phyloP scores from a whole-genome alignment of 2,113 vertebrate genomes.

The Epinephelus lanceolatus region DNA sequence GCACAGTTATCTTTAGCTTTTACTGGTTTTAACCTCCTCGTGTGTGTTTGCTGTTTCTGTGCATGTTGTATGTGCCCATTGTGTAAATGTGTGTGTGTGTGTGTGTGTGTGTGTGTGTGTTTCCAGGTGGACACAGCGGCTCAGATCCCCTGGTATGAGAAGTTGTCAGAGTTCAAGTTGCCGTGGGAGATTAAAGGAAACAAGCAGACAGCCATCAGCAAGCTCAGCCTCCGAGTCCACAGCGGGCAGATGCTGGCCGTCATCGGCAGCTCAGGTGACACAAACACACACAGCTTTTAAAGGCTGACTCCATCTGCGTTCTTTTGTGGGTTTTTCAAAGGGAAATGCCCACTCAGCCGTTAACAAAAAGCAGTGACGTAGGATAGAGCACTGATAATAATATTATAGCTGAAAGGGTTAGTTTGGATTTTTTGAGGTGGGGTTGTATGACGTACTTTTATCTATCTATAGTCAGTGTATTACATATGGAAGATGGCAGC shows the following conservation, averaged over 20 bases:
- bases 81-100: background rate
- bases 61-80: background rate
- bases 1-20: background rate
- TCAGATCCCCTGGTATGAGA: constrained; percentile 96
- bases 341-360: too few relatives aligned
- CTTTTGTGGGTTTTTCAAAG: too few relatives aligned
- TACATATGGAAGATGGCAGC: too few relatives aligned
- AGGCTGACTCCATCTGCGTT: too few relatives aligned
- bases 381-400: too few relatives aligned
- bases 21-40: background rate
- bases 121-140: constrained; percentile 89
- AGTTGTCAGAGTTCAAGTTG: constrained; percentile 90
- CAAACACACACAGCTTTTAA: background rate
- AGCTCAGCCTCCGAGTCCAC: constrained; percentile 90
- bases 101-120: constrained; percentile 1
- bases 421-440: too few relatives aligned
- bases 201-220: constrained; percentile 86
- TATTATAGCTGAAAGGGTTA: too few relatives aligned
- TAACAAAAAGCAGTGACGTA: too few relatives aligned
- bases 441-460: too few relatives aligned
- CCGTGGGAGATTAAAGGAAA: constrained; percentile 87
- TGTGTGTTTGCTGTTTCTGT: background rate
- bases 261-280: constrained; percentile 94
- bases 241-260: constrained; percentile 97
- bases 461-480: too few relatives aligned